Conservation (phyloP, 2,113 vertebrate genomes). For the Brevimyrus niger region DNA sequence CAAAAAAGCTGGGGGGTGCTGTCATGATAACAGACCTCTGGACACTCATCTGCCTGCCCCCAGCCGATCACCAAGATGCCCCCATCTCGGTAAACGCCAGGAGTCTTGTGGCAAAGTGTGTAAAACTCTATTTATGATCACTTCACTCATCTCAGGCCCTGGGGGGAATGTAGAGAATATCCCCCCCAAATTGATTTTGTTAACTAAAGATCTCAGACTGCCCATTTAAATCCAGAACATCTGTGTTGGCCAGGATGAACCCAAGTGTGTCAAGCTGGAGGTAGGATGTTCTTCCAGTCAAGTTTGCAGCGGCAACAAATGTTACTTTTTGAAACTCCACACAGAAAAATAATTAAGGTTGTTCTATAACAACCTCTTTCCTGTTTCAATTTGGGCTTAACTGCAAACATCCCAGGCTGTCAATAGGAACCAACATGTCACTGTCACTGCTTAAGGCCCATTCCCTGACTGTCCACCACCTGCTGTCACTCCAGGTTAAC, state of each 20-base stretch:
- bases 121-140: neutral
- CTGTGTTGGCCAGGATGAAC: neutral
- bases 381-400: neutral
- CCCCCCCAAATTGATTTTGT: neutral
- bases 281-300: neutral
- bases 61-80: neutral
- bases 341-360: neutral
- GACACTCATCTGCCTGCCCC: neutral
- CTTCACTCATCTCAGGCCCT: neutral
- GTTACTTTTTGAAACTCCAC: neutral
- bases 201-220: constrained; percentile 2
- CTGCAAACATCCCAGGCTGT: neutral
- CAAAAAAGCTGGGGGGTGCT: neutral
- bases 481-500: neutral
- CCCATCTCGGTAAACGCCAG: neutral
- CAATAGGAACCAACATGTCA: neutral
- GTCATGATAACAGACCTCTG: neutral
- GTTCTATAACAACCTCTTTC: neutral
- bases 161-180: neutral
- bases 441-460: neutral
- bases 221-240: neutral
- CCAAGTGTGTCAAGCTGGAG: neutral
- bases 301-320: neutral
- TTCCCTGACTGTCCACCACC: neutral
- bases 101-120: neutral